Evolutionary conservation across 2,888 invertebrate genomes (phyloP), one percentile per base, ranked within the genome.

Genomic region (Diaperis boleti): DNA sequence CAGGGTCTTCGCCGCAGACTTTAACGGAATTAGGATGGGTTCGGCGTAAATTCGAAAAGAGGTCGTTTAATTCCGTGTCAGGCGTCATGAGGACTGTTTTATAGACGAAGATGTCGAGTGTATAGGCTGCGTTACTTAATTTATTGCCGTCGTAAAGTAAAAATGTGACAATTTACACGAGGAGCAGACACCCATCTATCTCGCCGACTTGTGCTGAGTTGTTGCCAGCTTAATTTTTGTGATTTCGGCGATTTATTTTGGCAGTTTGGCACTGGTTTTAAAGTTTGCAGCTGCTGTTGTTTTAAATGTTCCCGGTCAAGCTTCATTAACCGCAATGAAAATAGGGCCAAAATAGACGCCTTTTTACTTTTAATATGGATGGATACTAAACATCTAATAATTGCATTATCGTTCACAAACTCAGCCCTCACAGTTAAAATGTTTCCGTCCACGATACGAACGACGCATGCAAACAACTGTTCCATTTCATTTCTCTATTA

Each of bases 11-110:
- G 50, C 50, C 50, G 50, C 49, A 42, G 60, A 52, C 50, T 52
- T 60, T 60, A 60, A 60, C 52, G 45, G 60, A 60, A 60, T 60
- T 60, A 52, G 37, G 52, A 52, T 35, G 45, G 41, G 44, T 17
- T 42, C 55, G 55, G 55, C 42, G 33, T 55, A 55, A 55, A 55
- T 55, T 55, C 44, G 44, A 42, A 42, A 55, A 20, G 44, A 44
- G 42, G 42, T 33, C 55, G 11, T 55, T 55, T 55, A 42, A 55
- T 55, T 44, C 33, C 52, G 26, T 35, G 22, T 37, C 52, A 52
- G 39, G 39, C 20, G 13, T 50, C 52, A 35, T 50, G 52, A 39
- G 13, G 22, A 39, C 8, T 8, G 1, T 33, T 50, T 50, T 50
- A 33, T 18, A 35, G 20, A 5, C 17, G 10, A 3, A 10, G 10